Evolutionary conservation across 2,888 invertebrate species (phyloP), one percentile per base, ranked within the genome.

Genomic region (Morpho helenor): DNA sequence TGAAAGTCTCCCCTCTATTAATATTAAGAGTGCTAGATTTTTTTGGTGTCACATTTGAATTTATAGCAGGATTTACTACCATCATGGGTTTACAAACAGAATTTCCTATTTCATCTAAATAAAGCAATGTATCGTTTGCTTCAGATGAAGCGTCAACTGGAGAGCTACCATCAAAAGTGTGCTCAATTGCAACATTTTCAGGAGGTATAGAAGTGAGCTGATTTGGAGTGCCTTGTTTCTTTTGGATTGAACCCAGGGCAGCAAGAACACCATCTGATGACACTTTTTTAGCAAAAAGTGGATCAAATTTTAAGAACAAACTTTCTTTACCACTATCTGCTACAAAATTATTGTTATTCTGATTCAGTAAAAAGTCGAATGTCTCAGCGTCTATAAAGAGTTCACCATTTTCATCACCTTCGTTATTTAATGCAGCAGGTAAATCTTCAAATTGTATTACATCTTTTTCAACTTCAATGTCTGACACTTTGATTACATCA

Each of bases 331-430:
- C 90, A 64, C 84, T 87, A 45, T 90, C 86, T 3, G 74, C 67
- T 41, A 87, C 81, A 7, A 80, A 71, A 67, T 82, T 83, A 48
- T 71, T 72, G 65, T 82, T 76, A 65, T 89, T 89, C 67, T 90
- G 82, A 67, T 88, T 90, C 23, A 90, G 66, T 7, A 90, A 74
- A 61, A 86, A 89, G 62, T 90, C 87, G 60, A 82, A 90, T 41
- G 88, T 82, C 69, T 87, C 87, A 10, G 89, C 90, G 61, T 90
- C 89, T 55, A 90, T 90, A 61, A 90, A 90, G 57, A 90, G 64
- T 72, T 90, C 89, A 16, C 74, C 83, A 59, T 70, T 74, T 10
- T 82, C 83, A 3, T 64, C 52, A 65, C 80, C 78, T 44, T 82
- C 80, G 40, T 79, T 77, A 47, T 67, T 74, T 46, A 41, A 69